Evolutionary conservation across 2,888 invertebrate genomes (phyloP).

Genomic region (Archips crataeganus): DNA sequence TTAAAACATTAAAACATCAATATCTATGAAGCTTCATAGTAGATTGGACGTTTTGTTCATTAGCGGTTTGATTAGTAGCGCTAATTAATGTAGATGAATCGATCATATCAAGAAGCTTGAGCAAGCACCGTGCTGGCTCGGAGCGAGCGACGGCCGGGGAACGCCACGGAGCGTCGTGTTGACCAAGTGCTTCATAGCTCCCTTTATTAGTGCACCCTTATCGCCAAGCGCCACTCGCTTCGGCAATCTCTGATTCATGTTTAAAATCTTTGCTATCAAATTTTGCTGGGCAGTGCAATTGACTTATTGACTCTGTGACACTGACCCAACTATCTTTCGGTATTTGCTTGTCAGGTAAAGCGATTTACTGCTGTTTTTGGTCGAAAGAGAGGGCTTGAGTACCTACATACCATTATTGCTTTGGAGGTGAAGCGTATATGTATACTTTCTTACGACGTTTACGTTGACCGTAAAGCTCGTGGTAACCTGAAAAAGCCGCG

Average conservation of each 20-base stretch:
- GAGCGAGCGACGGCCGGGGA: neutral
- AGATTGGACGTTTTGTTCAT: neutral
- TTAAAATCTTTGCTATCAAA: neutral
- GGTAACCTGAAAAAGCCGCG: too few relatives aligned
- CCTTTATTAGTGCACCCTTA: conserved; percentile 24
- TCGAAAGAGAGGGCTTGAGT: too few relatives aligned
- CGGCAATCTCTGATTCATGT: neutral
- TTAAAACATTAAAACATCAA: too few relatives aligned
- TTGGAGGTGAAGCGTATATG: too few relatives aligned
- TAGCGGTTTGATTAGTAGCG: neutral
- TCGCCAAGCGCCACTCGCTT: neutral
- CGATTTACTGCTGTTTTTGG: too few relatives aligned
- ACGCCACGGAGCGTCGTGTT: conserved; percentile 23
- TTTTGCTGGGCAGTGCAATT: neutral
- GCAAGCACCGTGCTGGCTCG: neutral
- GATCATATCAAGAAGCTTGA: conserved; percentile 10
- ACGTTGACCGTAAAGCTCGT: too few relatives aligned
- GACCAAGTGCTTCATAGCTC: conserved; percentile 25
- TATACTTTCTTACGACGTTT: too few relatives aligned
- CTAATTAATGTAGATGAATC: conserved; percentile 16
- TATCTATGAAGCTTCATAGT: neutral
- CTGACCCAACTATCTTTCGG: neutral
- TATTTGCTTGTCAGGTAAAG: neutral
- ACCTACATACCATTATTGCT: too few relatives aligned
- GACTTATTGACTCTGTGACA: neutral